A percentile compares a stretch with the other conserved stretches of the same genome.
Evolutionary conservation across 2,113 vertebrate genomes (phyloP).

Genomic region (Myanophis thanlyinensis): DNA sequence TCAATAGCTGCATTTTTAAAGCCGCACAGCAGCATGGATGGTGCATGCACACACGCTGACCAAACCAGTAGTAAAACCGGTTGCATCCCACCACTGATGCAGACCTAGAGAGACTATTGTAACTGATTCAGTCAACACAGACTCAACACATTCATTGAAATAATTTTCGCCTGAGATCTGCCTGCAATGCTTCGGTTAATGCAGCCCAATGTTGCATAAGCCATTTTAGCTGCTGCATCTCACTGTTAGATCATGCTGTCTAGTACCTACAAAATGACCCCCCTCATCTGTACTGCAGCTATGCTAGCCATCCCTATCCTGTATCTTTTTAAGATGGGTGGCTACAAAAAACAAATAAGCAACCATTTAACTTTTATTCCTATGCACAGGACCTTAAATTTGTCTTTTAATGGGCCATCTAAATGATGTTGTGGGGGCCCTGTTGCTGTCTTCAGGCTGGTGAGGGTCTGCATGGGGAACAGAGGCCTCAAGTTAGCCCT

Average conservation of each 20-base stretch:
- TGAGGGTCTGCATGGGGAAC: neutral
- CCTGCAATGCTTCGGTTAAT: neutral
- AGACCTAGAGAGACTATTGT: neutral
- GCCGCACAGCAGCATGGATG: no score
- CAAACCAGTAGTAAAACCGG: no score
- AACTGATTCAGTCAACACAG: neutral
- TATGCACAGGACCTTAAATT: neutral
- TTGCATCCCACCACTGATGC: no score
- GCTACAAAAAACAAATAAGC: neutral
- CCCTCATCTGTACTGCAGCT: neutral
- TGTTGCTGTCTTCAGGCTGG: neutral
- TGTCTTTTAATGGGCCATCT: neutral
- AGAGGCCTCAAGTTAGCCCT: neutral
- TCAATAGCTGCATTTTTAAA: no score
- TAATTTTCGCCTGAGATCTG: neutral
- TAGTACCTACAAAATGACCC: neutral
- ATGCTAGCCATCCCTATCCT: neutral
- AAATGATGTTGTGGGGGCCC: neutral
- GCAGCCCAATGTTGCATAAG: neutral
- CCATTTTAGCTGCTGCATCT: neutral
- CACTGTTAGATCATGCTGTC: neutral
- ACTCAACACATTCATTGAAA: neutral
- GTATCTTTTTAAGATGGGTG: neutral
- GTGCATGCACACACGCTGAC: no score
- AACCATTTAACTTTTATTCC: neutral